phyloP scores from a whole-genome alignment of 2,888 invertebrate genomes.

The Nomada fabriciana region DNA sequence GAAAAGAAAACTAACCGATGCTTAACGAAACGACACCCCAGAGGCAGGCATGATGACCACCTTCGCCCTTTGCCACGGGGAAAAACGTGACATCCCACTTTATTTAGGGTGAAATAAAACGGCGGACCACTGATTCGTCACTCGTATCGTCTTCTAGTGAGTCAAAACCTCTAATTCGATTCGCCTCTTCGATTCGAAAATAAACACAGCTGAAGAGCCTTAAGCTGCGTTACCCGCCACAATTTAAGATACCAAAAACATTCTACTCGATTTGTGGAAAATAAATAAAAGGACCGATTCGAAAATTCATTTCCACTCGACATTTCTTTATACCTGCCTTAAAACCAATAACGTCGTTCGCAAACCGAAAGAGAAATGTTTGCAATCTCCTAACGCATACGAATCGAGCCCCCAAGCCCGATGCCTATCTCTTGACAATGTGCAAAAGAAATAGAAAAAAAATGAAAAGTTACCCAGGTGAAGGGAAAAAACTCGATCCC shows the following conservation, averaged over 20 bases:
- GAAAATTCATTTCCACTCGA: not conserved
- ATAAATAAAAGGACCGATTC: no score
- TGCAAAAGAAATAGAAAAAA: not conserved
- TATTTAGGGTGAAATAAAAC: slow-evolving; percentile 23
- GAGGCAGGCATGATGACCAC: slow-evolving; percentile 24
- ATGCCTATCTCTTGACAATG: not conserved
- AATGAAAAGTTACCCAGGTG: not conserved
- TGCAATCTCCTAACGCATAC: not conserved
- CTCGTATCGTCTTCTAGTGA: slow-evolving; percentile 29
- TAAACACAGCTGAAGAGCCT: not conserved
- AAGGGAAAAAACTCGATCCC: slow-evolving; percentile 24
- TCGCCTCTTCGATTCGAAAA: not conserved
- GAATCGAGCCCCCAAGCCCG: not conserved
- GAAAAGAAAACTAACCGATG: slow-evolving; percentile 1
- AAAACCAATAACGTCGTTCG: not conserved
- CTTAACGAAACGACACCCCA: slow-evolving; percentile 23
- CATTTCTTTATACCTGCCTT: no score
- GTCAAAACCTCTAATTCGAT: slow-evolving; percentile 8
- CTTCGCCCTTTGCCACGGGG: slow-evolving; percentile 4
- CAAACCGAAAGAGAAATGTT: not conserved
- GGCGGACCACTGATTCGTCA: slow-evolving; percentile 34
- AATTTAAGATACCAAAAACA: no score
- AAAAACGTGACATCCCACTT: not conserved
- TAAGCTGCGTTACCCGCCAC: no score
- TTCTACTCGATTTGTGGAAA: no score